These are phyloP conservation scores for Perccottus glenii DNA, from an alignment of 2,113 vertebrate genomes.

Conservation along the genomic window DNA sequence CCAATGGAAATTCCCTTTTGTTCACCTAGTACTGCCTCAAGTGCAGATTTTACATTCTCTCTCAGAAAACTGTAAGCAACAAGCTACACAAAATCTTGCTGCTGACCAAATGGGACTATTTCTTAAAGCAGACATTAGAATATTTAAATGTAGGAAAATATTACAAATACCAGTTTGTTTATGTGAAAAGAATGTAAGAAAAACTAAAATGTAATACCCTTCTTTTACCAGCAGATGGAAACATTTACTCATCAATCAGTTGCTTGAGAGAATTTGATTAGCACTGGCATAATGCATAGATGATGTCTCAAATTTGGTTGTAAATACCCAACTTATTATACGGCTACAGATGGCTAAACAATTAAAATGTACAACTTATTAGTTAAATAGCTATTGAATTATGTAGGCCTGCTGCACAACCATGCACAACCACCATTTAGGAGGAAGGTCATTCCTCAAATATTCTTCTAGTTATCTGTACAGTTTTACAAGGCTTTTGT, in stretches of 20 bases:
- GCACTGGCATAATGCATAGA: background rate
- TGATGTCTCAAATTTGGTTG: background rate
- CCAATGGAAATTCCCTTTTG: conserved; percentile 61
- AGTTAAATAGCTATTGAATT: background rate
- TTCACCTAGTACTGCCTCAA: conserved; percentile 33
- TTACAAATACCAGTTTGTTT: too few relatives aligned
- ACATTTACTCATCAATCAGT: conserved; percentile 14
- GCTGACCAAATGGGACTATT: background rate
- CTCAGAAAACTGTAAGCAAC: background rate
- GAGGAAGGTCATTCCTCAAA: conserved; percentile 8
- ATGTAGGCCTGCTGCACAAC: background rate
- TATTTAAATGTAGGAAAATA: too few relatives aligned
- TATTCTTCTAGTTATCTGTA: background rate
- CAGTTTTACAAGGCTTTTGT: conserved; percentile 36
- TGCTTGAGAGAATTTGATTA: background rate
- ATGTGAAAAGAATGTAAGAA: background rate
- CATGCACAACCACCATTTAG: background rate
- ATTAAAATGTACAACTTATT: background rate
- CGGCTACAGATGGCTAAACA: too few relatives aligned
- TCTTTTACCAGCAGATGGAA: conserved; percentile 55
- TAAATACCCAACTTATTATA: too few relatives aligned
- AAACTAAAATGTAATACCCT: conserved; percentile 29
- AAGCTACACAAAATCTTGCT: background rate
- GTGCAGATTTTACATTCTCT: background rate
- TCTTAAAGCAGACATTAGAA: too few relatives aligned